Percentiles rank a stretch among this genome's conserved stretches.
Evolutionary conservation across 1,140 invertebrate species (phyloP).

Genomic region (Drosophila azteca): DNA sequence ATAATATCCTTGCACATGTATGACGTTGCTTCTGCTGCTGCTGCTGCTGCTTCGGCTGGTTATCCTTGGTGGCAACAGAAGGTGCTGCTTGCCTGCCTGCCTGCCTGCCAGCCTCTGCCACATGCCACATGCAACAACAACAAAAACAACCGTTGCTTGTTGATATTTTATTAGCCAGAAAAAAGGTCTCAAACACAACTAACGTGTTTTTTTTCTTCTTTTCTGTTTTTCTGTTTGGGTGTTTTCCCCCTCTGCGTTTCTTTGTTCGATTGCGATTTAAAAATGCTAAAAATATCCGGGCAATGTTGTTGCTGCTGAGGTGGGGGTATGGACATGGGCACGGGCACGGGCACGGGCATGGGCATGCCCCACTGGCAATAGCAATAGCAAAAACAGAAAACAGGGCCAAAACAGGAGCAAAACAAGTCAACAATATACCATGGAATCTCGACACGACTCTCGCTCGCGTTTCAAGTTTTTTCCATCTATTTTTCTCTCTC

Average conservation of each 20-base stretch:
- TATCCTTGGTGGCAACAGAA: constrained; percentile 68
- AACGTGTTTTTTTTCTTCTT: constrained; percentile 31
- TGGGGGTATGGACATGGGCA: not conserved
- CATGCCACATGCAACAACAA: constrained; percentile 53
- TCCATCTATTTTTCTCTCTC: constrained; percentile 20
- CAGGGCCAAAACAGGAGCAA: constrained; percentile 40
- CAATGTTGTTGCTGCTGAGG: constrained; percentile 7
- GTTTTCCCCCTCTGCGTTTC: constrained; percentile 7
- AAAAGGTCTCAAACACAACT: constrained; percentile 19
- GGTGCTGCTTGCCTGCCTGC: constrained; percentile 39
- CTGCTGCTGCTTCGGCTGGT: constrained; percentile 42
- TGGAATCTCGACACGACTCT: constrained; percentile 65
- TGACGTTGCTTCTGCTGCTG: constrained; percentile 69
- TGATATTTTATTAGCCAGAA: constrained; percentile 77
- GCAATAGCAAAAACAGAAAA: constrained; percentile 5
- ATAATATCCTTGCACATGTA: constrained; percentile 81
- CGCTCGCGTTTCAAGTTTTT: constrained; percentile 63
- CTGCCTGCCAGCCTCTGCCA: constrained; percentile 58
- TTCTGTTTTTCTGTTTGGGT: constrained; percentile 25
- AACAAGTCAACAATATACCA: constrained; percentile 43
- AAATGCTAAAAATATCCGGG: constrained; percentile 74
- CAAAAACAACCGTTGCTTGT: constrained; percentile 58
- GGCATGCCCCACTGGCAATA: not conserved
- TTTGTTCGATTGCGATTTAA: constrained; percentile 65
- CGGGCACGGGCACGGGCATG: not conserved